Evolutionary conservation across 2,113 vertebrate species (phyloP).

Genomic region (Istiophorus platypterus): DNA sequence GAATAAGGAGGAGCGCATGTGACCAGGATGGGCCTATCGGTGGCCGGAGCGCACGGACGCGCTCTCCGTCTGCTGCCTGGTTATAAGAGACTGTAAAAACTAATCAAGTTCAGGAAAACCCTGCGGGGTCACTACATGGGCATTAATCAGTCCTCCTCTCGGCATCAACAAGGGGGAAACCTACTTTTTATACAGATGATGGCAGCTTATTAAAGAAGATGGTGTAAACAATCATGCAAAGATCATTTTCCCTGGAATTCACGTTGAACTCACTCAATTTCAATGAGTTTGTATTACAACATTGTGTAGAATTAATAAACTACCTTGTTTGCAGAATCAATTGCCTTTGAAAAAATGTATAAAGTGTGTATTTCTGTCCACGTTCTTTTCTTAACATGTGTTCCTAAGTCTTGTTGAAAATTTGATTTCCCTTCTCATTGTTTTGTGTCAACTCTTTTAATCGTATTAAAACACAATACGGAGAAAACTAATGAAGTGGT

Average conservation of each 20-base stretch:
- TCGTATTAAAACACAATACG: too few relatives aligned
- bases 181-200: not conserved
- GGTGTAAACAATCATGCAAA: too few relatives aligned
- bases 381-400: too few relatives aligned
- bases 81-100: slow-evolving; percentile 27
- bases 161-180: not conserved
- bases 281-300: too few relatives aligned
- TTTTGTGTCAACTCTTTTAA: too few relatives aligned
- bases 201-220: not conserved
- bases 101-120: slow-evolving; percentile 53
- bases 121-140: slow-evolving; percentile 15
- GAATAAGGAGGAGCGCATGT: slow-evolving; percentile 75
- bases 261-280: not conserved
- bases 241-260: not conserved
- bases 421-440: too few relatives aligned
- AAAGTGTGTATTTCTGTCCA: too few relatives aligned
- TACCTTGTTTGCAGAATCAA: not conserved
- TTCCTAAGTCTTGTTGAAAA: too few relatives aligned
- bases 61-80: slow-evolving; percentile 47
- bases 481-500: too few relatives aligned
- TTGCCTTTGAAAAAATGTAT: not conserved
- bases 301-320: too few relatives aligned
- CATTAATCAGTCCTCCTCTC: not conserved
- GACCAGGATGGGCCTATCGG: slow-evolving; percentile 70
- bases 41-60: slow-evolving; percentile 69